A percentile compares a stretch with the other conserved stretches of the same genome.
These are phyloP conservation scores for Callipepla squamata DNA, from an alignment of 2,113 vertebrate genomes.

Conservation along the genomic window DNA sequence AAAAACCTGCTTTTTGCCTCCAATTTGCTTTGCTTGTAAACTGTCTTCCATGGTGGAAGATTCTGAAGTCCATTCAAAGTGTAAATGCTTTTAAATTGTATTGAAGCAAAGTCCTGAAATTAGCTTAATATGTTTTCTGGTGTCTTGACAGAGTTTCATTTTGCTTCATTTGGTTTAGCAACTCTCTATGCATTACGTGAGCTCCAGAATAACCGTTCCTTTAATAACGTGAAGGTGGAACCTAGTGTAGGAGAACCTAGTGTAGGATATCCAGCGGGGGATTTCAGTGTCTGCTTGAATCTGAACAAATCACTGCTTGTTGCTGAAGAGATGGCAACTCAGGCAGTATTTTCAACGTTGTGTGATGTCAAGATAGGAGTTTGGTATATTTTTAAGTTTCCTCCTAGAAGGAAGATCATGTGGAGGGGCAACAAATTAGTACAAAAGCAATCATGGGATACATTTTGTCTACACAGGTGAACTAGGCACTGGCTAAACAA, in stretches of 20 bases:
- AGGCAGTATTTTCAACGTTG: background rate
- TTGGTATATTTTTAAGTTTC: no score
- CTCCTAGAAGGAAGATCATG: background rate
- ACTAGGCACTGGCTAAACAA: accelerated
- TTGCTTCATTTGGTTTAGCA: background rate
- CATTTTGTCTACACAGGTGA: accelerated
- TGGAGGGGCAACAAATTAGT: background rate
- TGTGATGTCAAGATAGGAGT: background rate
- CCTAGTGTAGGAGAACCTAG: no score
- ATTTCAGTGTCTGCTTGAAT: background rate
- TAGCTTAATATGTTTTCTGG: background rate
- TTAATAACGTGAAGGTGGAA: constrained; percentile 17
- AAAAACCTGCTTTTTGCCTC: background rate
- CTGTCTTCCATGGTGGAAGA: background rate
- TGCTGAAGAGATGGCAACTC: background rate
- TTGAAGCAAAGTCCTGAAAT: background rate
- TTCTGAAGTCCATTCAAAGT: background rate
- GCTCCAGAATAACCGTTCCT: background rate
- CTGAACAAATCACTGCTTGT: background rate
- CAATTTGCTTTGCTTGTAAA: background rate
- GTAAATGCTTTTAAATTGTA: background rate
- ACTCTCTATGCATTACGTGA: background rate
- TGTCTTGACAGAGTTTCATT: background rate
- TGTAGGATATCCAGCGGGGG: background rate
- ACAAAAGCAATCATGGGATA: background rate